These are phyloP conservation scores for Dipus sagitta DNA, from an alignment of 2,797 vertebrate species.

Conservation along the genomic window DNA sequence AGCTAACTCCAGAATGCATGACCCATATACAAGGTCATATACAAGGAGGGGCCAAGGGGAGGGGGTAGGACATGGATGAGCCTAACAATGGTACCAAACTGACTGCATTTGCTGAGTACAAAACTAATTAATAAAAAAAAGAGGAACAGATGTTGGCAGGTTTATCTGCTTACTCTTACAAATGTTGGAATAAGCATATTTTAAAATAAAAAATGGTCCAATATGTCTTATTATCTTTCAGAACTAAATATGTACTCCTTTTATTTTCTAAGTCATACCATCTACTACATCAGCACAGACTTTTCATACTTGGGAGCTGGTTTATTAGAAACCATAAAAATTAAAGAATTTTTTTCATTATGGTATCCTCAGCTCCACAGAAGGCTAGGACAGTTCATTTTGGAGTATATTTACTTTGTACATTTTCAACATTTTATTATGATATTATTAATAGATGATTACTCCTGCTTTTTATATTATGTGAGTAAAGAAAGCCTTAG, in stretches of 20 bases:
- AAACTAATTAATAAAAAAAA: not conserved
- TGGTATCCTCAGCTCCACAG: constrained; percentile 47
- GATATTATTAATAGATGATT: constrained; percentile 78
- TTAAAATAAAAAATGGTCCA: constrained; percentile 67
- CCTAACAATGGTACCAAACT: too few species aligned
- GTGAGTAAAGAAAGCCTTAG: constrained; percentile 67
- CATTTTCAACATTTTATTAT: constrained; percentile 80
- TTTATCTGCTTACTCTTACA: constrained; percentile 78
- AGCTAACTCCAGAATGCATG: too few species aligned
- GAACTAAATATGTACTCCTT: constrained; percentile 72
- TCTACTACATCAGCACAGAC: constrained; percentile 74
- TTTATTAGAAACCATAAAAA: constrained; percentile 80
- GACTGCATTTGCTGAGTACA: too few species aligned
- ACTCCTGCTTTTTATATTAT: constrained; percentile 78
- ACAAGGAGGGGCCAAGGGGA: too few species aligned
- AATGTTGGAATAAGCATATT: constrained; percentile 75
- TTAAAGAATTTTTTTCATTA: constrained; percentile 80
- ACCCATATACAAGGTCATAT: too few species aligned
- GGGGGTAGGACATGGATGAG: too few species aligned
- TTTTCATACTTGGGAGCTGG: constrained; percentile 71
- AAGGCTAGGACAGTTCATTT: constrained; percentile 72
- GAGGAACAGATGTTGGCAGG: constrained; percentile 79
- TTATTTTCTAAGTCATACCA: constrained; percentile 76
- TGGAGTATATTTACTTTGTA: constrained; percentile 83
- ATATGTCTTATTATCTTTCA: constrained; percentile 73